Conservation (phyloP, 2,888 invertebrate species). For the Criorhina ranunculi region DNA sequence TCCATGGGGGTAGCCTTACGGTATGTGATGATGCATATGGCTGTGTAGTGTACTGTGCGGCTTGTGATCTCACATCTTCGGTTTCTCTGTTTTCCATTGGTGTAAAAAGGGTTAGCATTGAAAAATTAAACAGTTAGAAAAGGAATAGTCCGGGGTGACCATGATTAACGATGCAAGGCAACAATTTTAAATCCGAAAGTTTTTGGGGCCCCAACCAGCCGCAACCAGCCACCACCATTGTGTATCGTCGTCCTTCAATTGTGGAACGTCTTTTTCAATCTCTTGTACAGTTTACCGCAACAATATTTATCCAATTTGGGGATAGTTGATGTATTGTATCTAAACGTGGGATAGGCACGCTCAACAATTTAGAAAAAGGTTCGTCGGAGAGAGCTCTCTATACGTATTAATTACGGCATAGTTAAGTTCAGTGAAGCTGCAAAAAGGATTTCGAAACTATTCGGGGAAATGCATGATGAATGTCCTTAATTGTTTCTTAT, state of each 20-base stretch:
- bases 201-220: slow-evolving; percentile 62
- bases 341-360: slow-evolving; percentile 24
- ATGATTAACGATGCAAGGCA: slow-evolving; percentile 78
- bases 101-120: slow-evolving; percentile 75
- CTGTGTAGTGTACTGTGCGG: no score
- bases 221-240: slow-evolving; percentile 51
- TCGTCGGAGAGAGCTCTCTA: slow-evolving; percentile 42
- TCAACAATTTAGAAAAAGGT: slow-evolving; percentile 64
- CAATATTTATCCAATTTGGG: slow-evolving; percentile 75
- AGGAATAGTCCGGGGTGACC: slow-evolving; percentile 78
- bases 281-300: slow-evolving; percentile 68
- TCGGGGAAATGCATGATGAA: background rate
- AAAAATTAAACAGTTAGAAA: slow-evolving; percentile 75
- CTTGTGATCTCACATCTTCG: slow-evolving; percentile 67
- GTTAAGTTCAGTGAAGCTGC: slow-evolving; percentile 16
- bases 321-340: slow-evolving; percentile 70
- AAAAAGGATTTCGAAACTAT: background rate
- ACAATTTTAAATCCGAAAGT: slow-evolving; percentile 76
- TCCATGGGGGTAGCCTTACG: slow-evolving; percentile 42
- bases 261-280: slow-evolving; percentile 75
- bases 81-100: slow-evolving; percentile 71
- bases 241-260: slow-evolving; percentile 57
- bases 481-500: no score
- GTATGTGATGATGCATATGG: background rate
- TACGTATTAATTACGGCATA: slow-evolving; percentile 61